phyloP scores from a whole-genome alignment of 64 coral and sea anemone species.

The Acropora tenuis region DNA sequence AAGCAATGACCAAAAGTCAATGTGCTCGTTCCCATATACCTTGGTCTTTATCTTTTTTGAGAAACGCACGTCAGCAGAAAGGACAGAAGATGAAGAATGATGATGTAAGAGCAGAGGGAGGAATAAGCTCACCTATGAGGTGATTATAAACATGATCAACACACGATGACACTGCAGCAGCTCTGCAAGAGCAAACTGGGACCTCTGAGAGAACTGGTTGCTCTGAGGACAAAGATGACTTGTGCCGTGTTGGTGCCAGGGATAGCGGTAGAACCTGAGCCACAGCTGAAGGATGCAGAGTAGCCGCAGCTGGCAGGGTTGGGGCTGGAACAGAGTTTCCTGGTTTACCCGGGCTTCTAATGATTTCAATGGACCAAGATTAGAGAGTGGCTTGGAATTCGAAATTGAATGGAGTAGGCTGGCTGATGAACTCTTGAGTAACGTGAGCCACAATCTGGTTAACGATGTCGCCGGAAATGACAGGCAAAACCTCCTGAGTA shows the following conservation, averaged over 20 bases:
- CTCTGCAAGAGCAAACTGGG: not conserved
- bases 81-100: not conserved
- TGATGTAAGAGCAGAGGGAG: not conserved
- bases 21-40: constrained; percentile 31
- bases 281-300: not conserved
- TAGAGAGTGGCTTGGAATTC: not conserved
- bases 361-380: not conserved
- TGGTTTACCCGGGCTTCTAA: not conserved
- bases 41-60: constrained; percentile 19
- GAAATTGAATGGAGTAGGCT: not conserved
- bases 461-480: not conserved
- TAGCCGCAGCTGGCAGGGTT: not conserved
- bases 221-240: not conserved
- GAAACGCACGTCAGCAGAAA: constrained; percentile 4
- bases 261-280: not conserved
- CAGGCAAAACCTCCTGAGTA: not conserved
- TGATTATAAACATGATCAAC: not conserved
- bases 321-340: not conserved
- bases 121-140: constrained; percentile 10
- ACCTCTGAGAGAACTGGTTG: not conserved
- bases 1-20: constrained; percentile 30
- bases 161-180: not conserved
- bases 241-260: not conserved
- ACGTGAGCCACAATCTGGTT: constrained; percentile 25
- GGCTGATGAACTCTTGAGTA: not conserved